Conservation (phyloP, 2,888 invertebrate genomes). For the Agonopterix alstromeriana region DNA sequence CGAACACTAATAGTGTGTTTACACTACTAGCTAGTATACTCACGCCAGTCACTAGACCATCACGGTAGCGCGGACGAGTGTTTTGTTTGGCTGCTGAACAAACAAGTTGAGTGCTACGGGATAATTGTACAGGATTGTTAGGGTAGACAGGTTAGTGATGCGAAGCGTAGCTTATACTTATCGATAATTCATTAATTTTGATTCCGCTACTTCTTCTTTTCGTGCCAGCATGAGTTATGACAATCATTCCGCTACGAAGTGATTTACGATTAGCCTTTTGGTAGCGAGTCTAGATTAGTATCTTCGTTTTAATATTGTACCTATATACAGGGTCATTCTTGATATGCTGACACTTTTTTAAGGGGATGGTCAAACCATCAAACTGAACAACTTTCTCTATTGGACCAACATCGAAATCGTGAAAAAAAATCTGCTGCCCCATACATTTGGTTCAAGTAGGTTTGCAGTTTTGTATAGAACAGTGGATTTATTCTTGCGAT, state of each 20-base stretch:
- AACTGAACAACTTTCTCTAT: too few relatives aligned
- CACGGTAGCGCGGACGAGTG: constrained; percentile 50
- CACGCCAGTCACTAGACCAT: constrained; percentile 37
- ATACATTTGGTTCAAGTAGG: too few relatives aligned
- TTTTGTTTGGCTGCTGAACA: constrained; percentile 58
- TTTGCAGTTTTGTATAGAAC: too few relatives aligned
- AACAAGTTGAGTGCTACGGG: constrained; percentile 43
- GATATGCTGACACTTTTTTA: too few relatives aligned
- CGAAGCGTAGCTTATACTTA: not conserved
- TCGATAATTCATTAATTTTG: not conserved
- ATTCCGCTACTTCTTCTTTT: not conserved
- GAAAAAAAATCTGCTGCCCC: too few relatives aligned
- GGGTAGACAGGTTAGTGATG: constrained; percentile 26
- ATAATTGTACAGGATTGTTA: constrained; percentile 43
- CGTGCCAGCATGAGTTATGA: too few relatives aligned
- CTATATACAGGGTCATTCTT: too few relatives aligned
- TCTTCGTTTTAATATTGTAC: too few relatives aligned
- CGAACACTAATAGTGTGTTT: constrained; percentile 26
- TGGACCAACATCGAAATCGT: too few relatives aligned
- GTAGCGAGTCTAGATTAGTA: not conserved
- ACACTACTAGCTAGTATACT: constrained; percentile 36
- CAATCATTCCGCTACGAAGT: not conserved
- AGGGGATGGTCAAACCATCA: too few relatives aligned
- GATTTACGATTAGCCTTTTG: not conserved
- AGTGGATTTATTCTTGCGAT: too few relatives aligned